Base-by-base conservation (phyloP, 2,113 vertebrate genomes). In the Caranx ignobilis region DNA sequence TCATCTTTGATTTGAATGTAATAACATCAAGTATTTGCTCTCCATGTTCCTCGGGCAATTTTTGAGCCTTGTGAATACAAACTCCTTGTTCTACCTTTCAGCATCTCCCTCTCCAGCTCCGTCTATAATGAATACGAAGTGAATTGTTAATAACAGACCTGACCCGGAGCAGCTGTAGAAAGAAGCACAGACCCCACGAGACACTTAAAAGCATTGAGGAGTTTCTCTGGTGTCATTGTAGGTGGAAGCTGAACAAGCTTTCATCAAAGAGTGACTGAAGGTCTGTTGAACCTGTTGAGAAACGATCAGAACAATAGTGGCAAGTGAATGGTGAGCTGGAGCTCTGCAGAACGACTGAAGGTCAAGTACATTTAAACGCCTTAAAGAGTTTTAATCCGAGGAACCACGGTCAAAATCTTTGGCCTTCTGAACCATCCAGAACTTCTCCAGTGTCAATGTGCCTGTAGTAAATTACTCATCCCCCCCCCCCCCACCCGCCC, bases 281-380 rank as follows among this genome's bases (percentile, higher is more conserved):
- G 56, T 64, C 55, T 78, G 52, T 67, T 75, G 35, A 82, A 75
- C 62, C 66, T 64, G 75, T 37, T 71, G 8, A 75, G 31, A 52
- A 54, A 35, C 48, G 63, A 73, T 52, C n/a, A 19, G 69, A 31
- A n/a, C 50, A 41, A 43, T 12, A 34, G 47, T 11, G 18, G 16
- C 71, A 48, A 18, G 6, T 48, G 47, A 16, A 48, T 48, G 1
- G 15, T 48, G 16, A 48, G 47, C 16, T 48, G 15, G 5, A 48
- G 16, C 47, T 18, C 47, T 18, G 47, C 19, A 34, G 12, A 16
- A 2, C 4, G 2, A 57, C 3, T 67, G 19, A 77, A 75, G 48
- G 75, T 79, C 71, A 76, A 71, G 75, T 39, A 19, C 19, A 52
- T 61, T 60, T 60, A 43, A 18, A 57, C 26, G 34, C 26, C 35